phyloP scores from a whole-genome alignment of 2,888 invertebrate genomes.

The Ceraclea dissimilis region DNA sequence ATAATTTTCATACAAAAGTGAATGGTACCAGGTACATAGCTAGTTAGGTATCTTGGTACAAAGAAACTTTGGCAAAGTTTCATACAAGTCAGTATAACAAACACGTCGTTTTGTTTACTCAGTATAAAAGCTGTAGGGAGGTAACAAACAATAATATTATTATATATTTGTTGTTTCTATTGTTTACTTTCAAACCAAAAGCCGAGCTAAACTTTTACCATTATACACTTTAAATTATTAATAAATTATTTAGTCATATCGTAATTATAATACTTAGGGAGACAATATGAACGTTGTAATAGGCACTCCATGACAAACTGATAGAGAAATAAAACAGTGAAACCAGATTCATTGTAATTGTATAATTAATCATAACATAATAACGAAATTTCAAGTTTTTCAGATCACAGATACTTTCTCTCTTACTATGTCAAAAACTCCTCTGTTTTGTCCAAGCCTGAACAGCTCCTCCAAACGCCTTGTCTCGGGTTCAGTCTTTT shows the following conservation, averaged over 20 bases:
- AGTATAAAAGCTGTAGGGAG: not conserved
- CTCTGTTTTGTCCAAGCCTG: no score
- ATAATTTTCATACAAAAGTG: not conserved
- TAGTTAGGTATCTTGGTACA: not conserved
- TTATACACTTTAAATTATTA: not conserved
- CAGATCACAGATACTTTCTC: no score
- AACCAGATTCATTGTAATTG: no score
- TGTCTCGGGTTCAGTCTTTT: no score
- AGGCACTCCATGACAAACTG: not conserved
- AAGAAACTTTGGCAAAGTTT: not conserved
- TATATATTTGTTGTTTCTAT: not conserved
- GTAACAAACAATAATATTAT: not conserved
- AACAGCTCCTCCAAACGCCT: no score
- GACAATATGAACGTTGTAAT: not conserved
- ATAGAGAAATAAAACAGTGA: no score
- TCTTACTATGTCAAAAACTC: no score
- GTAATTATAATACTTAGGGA: slow-evolving; percentile 2
- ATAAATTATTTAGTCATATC: not conserved
- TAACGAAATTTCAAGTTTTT: no score
- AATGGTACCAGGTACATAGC: not conserved
- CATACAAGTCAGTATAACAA: not conserved
- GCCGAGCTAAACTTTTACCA: not conserved
- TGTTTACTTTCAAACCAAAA: not conserved
- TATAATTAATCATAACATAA: no score
- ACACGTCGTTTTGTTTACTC: not conserved